Evolutionary conservation across 2,113 vertebrate species (phyloP).

Genomic region (Ardeotis arabs): DNA sequence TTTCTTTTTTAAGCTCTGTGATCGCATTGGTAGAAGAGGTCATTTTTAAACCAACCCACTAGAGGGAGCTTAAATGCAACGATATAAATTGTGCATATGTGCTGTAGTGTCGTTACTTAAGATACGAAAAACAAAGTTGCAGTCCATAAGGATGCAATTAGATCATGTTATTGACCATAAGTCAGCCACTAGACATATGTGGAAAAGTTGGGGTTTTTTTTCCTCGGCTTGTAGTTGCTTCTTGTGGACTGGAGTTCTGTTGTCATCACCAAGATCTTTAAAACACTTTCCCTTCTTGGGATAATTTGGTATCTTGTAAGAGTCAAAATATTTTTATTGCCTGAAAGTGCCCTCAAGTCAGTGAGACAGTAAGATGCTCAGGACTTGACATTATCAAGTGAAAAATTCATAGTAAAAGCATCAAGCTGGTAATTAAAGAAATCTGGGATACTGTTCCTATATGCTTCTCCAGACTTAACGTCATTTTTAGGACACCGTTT

Average conservation of each 20-base stretch:
- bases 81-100: accelerated
- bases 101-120: accelerated
- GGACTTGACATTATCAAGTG: neutral
- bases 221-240: neutral
- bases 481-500: neutral
- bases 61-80: neutral
- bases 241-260: neutral
- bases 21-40: neutral
- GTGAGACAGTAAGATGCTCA: neutral
- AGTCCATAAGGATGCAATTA: neutral
- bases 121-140: neutral
- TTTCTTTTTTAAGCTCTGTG: neutral
- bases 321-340: neutral
- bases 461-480: neutral
- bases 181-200: neutral
- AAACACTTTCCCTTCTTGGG: neutral
- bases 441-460: neutral
- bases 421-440: neutral
- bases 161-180: neutral
- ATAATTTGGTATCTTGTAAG: neutral
- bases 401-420: neutral
- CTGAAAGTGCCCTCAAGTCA: neutral
- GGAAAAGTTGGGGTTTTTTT: neutral
- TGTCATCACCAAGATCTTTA: neutral
- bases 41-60: neutral